Base-by-base conservation (phyloP, 2,888 invertebrate genomes). In the Camponotus fellah region DNA sequence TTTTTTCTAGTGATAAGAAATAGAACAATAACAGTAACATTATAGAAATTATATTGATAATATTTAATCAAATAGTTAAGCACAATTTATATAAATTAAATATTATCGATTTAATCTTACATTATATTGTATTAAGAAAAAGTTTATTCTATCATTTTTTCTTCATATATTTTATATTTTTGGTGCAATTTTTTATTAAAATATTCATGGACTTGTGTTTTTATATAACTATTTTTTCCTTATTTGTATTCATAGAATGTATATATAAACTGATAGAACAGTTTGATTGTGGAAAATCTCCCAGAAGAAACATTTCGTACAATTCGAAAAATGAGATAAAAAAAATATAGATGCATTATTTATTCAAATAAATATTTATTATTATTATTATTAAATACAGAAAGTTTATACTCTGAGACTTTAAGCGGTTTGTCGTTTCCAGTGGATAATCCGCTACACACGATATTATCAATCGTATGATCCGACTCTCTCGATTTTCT, bases 401-500 rank as follows among this genome's bases (percentile, higher is more conserved):
- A 66, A 46, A 10, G 26, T 26, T 65, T 32, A 17, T 17, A n/a
- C n/a, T 65, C 5, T 10, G 14, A 12, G 8, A 2, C 43, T 3
- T 74, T 62, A 60, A 34, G 26, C 21, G n/a, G 10, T 21, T 9
- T 64, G 2, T 34, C 37, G 37, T 4, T 34, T 34, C 9, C 37
- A 17, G 10, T 37, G 49, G 32, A 43, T 60, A 26, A 60, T 21
- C 21, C n/a, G 0, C 10, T 21, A n/a, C 34, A 46, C 17, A 0
- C 10, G 43, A 34, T 87, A 32, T 81, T 82, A 82, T 86, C 71
- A 60, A 32, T 12, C 26, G 69, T 71, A 21, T 75, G 84, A 88
- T 86, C 77, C 75, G 84, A 66, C 71, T 77, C 32, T 65, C 62
- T 66, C 69, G 84, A 86, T 86, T 88, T 89, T 69, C 66, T 71